Conservation (phyloP, 2,888 invertebrate species). For the Heliothis peltigera region DNA sequence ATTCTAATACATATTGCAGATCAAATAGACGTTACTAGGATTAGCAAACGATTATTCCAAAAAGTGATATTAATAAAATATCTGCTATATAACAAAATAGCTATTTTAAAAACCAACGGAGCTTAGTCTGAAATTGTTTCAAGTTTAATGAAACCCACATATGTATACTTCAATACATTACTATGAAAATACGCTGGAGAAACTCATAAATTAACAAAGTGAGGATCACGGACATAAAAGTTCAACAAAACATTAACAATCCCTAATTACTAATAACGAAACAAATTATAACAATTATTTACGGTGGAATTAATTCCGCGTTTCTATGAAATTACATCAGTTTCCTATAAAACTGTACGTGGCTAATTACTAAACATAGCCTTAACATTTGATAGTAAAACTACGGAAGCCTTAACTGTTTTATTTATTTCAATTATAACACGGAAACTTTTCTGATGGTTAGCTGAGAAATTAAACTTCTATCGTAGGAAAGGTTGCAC, state of each 20-base stretch:
- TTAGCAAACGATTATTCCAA: no score
- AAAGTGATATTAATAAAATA: no score
- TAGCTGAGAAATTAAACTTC: background rate
- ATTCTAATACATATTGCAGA: no score
- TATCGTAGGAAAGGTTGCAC: no score
- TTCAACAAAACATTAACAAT: conserved; percentile 18
- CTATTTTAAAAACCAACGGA: no score
- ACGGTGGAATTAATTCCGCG: conserved; percentile 41
- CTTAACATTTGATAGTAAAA: conserved; percentile 34
- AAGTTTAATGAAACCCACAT: no score
- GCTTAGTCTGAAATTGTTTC: no score
- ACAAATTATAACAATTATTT: conserved; percentile 36
- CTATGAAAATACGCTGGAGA: background rate
- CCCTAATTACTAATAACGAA: conserved; percentile 45
- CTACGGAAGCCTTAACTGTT: conserved; percentile 34
- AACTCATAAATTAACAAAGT: conserved; percentile 12
- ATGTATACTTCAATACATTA: no score
- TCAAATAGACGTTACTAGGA: no score
- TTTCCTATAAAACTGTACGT: conserved; percentile 44
- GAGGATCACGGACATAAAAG: background rate
- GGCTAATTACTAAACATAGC: conserved; percentile 50
- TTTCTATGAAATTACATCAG: conserved; percentile 44
- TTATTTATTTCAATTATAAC: conserved; percentile 27
- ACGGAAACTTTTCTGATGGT: conserved; percentile 14
- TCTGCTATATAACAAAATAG: no score